A percentile compares a stretch with the other conserved stretches of the same genome.
phyloP scores from a whole-genome alignment of 1,140 invertebrate species.

The Drosophila sproati region DNA sequence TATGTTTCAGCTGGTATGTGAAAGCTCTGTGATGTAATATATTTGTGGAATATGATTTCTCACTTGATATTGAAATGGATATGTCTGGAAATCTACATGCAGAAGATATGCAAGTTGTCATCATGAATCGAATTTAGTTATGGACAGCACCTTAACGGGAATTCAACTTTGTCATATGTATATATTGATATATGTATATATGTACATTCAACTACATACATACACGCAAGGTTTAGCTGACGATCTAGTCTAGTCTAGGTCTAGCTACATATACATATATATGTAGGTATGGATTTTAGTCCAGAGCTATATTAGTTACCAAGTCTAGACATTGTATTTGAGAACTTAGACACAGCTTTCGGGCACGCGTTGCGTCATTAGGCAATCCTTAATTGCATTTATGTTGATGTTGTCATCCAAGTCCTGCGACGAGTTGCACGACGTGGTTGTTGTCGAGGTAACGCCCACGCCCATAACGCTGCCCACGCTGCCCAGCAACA shows the following conservation, averaged over 20 bases:
- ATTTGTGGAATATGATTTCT: not conserved
- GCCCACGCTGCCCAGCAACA: slow-evolving; percentile 70
- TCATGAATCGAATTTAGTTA: slow-evolving; percentile 28
- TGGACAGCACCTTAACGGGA: slow-evolving; percentile 68
- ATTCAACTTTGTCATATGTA: slow-evolving; percentile 25
- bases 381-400: slow-evolving; percentile 83
- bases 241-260: slow-evolving; percentile 36
- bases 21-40: slow-evolving; percentile 1
- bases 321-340: slow-evolving; percentile 12
- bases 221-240: slow-evolving; percentile 28
- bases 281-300: not conserved
- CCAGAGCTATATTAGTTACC: too few relatives aligned
- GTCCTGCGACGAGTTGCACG: slow-evolving; percentile 81
- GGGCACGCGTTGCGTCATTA: slow-evolving; percentile 83
- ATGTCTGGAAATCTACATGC: slow-evolving; percentile 41
- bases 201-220: slow-evolving; percentile 28
- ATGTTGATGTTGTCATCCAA: slow-evolving; percentile 83
- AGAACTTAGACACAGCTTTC: slow-evolving; percentile 78
- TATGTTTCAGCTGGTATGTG: slow-evolving; percentile 5
- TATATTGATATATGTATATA: not conserved
- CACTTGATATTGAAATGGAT: slow-evolving; percentile 47
- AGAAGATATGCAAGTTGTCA: slow-evolving; percentile 6
- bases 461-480: slow-evolving; percentile 70
- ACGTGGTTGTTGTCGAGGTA: slow-evolving; percentile 72
- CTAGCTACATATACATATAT: not conserved